Evolutionary conservation across 2,888 invertebrate genomes (phyloP), one percentile per base, ranked within the genome.

Genomic region (Acanthococcus lagerstroemiae): DNA sequence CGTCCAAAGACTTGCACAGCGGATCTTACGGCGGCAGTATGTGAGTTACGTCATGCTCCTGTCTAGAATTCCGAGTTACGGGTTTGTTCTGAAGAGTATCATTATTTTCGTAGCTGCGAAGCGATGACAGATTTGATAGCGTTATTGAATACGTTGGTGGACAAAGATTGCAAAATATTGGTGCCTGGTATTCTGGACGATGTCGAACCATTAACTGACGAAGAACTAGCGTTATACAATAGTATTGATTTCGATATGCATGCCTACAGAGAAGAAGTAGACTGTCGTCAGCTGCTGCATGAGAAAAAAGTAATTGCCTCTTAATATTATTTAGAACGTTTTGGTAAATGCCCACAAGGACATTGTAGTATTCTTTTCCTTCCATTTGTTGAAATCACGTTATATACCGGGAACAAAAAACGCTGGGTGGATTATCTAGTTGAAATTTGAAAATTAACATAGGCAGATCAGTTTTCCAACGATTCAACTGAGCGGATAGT

Each of bases 21-120:
- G 97, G 97, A 22, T 86, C 91, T 4, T 95, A 87, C 78, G 99
- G 99, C 61, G 97, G 97, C 60, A 87, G 90, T 58, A 90, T 99
- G 79, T 90, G 82, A 80, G 81, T 79, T 69, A 67, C 7, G 15
- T 61, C 55, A 45, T 37, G 6, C 7, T 37, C 37, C 37, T 37
- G 6, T 37, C 15, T 37, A 37, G 15, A 7, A 37, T 37, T 37
- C 37, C 7, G 6, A 37, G 15, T 37, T 37, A n/a, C n/a, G n/a
- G n/a, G 37, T 3, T n/a, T 37, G 12, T 37, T 3, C n/a, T 2
- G 12, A 37, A 37, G n/a, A 37, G 12, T 9, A 15, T n/a, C 3
- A 37, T 61, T 25, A 15, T 52, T 52, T 58, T 25, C 78, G 77
- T 72, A 84, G 84, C 4, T 82, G 85, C 73, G 92, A 93, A 78